Conservation (phyloP, 2,113 vertebrate genomes). For the Equus quagga region DNA sequence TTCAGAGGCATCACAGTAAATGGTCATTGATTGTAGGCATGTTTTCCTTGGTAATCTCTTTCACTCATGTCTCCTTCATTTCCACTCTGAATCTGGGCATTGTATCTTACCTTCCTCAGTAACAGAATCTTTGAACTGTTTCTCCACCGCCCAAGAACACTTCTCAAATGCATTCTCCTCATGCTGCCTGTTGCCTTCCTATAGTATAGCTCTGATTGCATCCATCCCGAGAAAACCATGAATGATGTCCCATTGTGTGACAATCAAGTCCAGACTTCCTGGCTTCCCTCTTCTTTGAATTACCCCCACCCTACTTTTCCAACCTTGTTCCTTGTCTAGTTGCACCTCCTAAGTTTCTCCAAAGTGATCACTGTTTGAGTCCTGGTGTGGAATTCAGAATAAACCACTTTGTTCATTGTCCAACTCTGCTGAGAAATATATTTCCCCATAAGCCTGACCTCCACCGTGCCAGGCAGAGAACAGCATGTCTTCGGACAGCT, state of each 20-base stretch:
- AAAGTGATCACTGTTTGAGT: background rate
- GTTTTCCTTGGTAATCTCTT: background rate
- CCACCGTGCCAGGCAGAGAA: background rate
- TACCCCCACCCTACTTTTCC: background rate
- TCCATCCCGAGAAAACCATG: background rate
- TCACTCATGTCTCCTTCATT: background rate
- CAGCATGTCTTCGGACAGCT: background rate
- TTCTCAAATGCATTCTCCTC: background rate
- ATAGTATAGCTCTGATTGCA: background rate
- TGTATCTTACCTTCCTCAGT: background rate
- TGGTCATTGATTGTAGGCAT: background rate
- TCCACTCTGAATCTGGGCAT: background rate
- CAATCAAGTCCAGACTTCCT: background rate
- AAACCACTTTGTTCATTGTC: background rate
- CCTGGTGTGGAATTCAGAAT: background rate
- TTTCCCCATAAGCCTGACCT: background rate
- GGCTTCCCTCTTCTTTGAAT: background rate
- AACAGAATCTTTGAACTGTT: background rate
- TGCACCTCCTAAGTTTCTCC: background rate
- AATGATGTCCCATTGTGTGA: background rate
- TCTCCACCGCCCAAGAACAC: background rate
- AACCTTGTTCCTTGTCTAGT: background rate
- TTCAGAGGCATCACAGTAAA: background rate
- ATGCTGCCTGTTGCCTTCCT: background rate
- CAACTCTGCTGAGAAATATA: background rate